These are phyloP conservation scores for Polypedilum pembai DNA, from an alignment of 1,140 invertebrate species.

Conservation along the genomic window DNA sequence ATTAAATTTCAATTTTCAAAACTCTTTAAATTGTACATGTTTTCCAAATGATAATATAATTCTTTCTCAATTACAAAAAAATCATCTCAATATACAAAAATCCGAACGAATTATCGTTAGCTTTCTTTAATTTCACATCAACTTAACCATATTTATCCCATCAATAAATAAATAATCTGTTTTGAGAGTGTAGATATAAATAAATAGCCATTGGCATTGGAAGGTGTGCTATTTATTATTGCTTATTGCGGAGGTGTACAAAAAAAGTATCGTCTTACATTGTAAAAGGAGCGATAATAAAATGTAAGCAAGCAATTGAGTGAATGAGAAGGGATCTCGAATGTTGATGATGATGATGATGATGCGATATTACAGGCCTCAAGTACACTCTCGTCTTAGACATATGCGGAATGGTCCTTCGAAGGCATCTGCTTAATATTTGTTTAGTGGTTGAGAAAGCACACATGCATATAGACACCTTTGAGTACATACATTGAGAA, in stretches of 20 bases:
- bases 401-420: neutral
- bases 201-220: neutral
- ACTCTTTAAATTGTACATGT: too few relatives aligned
- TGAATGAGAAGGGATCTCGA: neutral
- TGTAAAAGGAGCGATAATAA: neutral
- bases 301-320: neutral
- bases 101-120: too few relatives aligned
- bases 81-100: too few relatives aligned
- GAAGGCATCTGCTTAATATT: neutral
- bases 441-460: neutral
- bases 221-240: neutral
- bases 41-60: too few relatives aligned
- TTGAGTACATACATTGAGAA: neutral
- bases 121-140: too few relatives aligned
- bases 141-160: neutral
- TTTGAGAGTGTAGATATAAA: neutral
- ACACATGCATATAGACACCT: neutral
- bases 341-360: neutral
- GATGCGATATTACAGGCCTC: constrained; percentile 10
- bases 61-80: too few relatives aligned
- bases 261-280: neutral
- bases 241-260: constrained; percentile 1
- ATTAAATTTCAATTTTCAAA: too few relatives aligned
- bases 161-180: constrained; percentile 8
- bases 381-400: neutral